phyloP scores from a whole-genome alignment of 92 coral and sea anemone genomes.

The Pocillopora grandis region DNA sequence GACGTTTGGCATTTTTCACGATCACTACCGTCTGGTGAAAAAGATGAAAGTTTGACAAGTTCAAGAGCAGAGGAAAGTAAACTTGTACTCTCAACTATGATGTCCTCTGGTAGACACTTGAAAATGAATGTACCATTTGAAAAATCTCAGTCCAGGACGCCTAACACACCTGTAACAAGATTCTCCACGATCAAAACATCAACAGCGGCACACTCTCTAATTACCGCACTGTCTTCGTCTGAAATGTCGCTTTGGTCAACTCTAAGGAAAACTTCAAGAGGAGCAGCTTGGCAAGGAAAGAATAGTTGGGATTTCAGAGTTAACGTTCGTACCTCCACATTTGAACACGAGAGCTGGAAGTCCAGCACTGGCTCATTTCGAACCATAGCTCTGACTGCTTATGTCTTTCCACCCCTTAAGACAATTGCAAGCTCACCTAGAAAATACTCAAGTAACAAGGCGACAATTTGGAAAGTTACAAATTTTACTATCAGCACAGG shows the following conservation, averaged over 20 bases:
- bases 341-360: background rate
- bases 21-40: background rate
- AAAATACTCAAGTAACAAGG: background rate
- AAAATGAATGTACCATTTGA: background rate
- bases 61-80: background rate
- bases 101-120: background rate
- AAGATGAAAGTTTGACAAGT: background rate
- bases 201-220: background rate
- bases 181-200: background rate
- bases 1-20: background rate
- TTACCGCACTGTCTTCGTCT: background rate
- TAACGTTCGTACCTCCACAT: background rate
- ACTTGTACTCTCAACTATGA: background rate
- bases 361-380: background rate
- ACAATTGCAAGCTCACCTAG: background rate
- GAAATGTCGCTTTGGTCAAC: background rate
- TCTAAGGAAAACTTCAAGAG: background rate
- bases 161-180: background rate
- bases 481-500: background rate
- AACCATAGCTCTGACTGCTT: background rate
- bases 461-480: background rate
- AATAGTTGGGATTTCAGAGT: background rate
- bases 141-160: background rate
- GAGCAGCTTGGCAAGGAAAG: background rate
- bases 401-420: background rate